Conservation (phyloP, 2,797 vertebrate genomes). For the Muraenolepis orangiensis region DNA sequence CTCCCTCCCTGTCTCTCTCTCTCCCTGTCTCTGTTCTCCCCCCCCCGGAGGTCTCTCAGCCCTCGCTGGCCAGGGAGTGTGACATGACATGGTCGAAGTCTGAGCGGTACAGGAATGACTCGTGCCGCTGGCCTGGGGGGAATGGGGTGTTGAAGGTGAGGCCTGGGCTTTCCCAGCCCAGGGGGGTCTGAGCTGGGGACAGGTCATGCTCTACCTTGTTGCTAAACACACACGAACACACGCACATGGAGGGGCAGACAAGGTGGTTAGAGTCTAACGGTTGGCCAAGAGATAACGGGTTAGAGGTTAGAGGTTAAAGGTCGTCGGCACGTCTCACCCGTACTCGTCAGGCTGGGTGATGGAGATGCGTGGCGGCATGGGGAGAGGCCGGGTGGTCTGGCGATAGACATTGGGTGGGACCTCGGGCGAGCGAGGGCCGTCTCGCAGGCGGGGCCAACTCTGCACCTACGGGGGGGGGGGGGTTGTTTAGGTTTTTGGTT, state of each 20-base stretch:
- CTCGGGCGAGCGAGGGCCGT: conserved; percentile 75
- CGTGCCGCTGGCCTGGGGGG: conserved; percentile 79
- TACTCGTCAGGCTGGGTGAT: conserved; percentile 75
- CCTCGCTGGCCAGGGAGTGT: conserved; percentile 73
- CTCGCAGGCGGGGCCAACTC: conserved; percentile 74
- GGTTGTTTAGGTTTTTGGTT: neutral
- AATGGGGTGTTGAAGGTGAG: conserved; percentile 78
- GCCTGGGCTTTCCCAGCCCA: conserved; percentile 83
- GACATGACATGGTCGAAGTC: conserved; percentile 89
- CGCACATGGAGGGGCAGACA: neutral
- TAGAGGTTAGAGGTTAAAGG: neutral
- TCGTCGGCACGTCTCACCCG: conserved; percentile 61
- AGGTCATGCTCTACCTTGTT: conserved; percentile 82
- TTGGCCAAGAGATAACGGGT: neutral
- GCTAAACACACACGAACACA: conserved; percentile 27
- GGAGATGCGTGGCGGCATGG: conserved; percentile 79
- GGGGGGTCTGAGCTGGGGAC: conserved; percentile 77
- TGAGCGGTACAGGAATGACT: conserved; percentile 87
- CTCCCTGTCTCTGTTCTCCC: neutral
- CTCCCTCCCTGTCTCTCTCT: neutral
- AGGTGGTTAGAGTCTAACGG: neutral
- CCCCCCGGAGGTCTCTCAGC: conserved; percentile 48
- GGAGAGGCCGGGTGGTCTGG: conserved; percentile 79
- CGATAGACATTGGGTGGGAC: conserved; percentile 62
- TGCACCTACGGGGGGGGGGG: conserved; percentile 63